These are phyloP conservation scores for Triplophysa rosa DNA, from an alignment of 2,113 vertebrate species.

Conservation along the genomic window DNA sequence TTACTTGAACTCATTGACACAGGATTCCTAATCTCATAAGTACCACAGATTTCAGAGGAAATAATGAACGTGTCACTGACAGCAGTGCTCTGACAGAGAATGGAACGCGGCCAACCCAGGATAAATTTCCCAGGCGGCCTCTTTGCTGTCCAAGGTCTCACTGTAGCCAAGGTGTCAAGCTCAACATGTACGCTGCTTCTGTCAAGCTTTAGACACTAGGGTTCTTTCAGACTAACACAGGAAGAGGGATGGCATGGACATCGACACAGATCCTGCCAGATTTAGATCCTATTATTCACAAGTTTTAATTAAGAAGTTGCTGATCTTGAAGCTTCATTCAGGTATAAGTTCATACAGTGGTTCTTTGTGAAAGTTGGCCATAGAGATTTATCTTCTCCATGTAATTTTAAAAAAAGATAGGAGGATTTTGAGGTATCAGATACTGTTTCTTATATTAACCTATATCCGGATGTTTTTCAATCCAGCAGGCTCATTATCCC, in stretches of 20 bases:
- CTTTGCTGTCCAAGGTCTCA: conserved; percentile 53
- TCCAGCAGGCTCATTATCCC: background rate
- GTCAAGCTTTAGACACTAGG: conserved; percentile 45
- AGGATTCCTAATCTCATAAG: conserved; percentile 26
- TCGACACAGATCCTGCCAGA: conserved; percentile 44
- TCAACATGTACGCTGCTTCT: conserved; percentile 45
- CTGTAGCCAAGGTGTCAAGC: conserved; percentile 55
- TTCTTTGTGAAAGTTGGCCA: conserved; percentile 47
- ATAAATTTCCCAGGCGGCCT: conserved; percentile 50
- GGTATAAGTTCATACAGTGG: conserved; percentile 37
- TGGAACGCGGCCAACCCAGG: conserved; percentile 39
- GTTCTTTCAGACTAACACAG: conserved; percentile 42
- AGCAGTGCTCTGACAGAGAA: conserved; percentile 12
- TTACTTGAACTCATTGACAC: conserved; percentile 12
- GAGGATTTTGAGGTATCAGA: conserved; percentile 31
- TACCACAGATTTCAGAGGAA: conserved; percentile 25
- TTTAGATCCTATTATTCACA: conserved; percentile 51
- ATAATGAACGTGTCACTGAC: conserved; percentile 28
- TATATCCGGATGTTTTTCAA: conserved; percentile 27
- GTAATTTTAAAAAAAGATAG: conserved; percentile 48
- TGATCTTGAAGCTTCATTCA: conserved; percentile 48
- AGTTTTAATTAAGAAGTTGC: conserved; percentile 57
- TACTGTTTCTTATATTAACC: conserved; percentile 29
- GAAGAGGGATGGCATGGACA: conserved; percentile 47
- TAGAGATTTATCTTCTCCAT: conserved; percentile 33